A percentile compares a stretch with the other conserved stretches of the same genome.
phyloP scores from a whole-genome alignment of 2,888 invertebrate species.

The Pycnomerus fuliginosus region DNA sequence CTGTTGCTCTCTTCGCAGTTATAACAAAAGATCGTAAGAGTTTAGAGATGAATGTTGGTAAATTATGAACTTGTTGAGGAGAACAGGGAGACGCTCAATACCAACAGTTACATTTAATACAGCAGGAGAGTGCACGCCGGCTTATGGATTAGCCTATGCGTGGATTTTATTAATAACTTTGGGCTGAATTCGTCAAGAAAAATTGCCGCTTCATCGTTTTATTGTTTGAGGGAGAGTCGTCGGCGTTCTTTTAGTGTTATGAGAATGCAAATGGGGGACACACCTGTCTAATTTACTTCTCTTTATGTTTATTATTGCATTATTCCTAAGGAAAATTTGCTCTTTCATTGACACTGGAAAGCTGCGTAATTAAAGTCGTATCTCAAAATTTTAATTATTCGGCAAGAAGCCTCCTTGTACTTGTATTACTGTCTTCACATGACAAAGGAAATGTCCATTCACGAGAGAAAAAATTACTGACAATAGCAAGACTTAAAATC shows the following conservation, averaged over 20 bases:
- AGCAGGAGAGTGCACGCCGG: conserved; percentile 10
- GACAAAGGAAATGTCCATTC: too few relatives aligned
- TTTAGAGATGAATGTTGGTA: conserved; percentile 21
- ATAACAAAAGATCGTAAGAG: conserved; percentile 21
- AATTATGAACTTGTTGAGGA: conserved; percentile 27
- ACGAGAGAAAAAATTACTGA: too few relatives aligned
- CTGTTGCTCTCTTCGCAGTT: conserved; percentile 14
- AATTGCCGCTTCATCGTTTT: too few relatives aligned
- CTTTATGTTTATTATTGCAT: conserved; percentile 20
- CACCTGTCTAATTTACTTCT: conserved; percentile 31
- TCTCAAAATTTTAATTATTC: conserved; percentile 19
- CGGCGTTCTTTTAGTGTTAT: too few relatives aligned
- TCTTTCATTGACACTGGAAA: conserved; percentile 15
- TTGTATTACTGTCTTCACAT: too few relatives aligned
- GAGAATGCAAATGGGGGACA: conserved; percentile 20
- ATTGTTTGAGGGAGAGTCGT: too few relatives aligned
- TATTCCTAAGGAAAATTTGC: too few relatives aligned
- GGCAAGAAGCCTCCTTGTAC: too few relatives aligned
- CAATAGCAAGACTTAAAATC: too few relatives aligned
- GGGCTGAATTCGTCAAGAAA: too few relatives aligned
- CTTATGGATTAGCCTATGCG: conserved; percentile 14
- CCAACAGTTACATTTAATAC: conserved; percentile 19
- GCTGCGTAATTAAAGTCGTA: conserved; percentile 20
- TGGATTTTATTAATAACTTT: too few relatives aligned
- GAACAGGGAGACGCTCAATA: conserved; percentile 15